Evolutionary conservation across 2,888 invertebrate genomes (phyloP), one percentile per base, ranked within the genome.

Genomic region (Zygaena filipendulae): DNA sequence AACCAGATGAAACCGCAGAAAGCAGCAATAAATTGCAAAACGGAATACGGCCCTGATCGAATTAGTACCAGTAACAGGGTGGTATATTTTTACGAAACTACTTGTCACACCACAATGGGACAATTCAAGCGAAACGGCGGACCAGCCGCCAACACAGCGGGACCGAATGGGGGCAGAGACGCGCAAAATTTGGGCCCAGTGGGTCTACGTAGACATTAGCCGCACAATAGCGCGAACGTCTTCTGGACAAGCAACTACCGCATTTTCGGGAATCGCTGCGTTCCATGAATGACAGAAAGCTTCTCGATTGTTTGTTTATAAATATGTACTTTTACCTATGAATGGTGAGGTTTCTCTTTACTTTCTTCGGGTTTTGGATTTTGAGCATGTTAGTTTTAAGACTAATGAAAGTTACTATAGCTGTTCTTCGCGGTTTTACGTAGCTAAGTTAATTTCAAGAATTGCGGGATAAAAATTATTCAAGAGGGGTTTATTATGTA

Each of bases 11-110:
- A n/a, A n/a, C n/a, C n/a, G n/a, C n/a, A n/a, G n/a, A n/a, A n/a
- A n/a, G n/a, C n/a, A n/a, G n/a, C n/a, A n/a, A n/a, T n/a, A n/a
- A n/a, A n/a, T n/a, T n/a, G n/a, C n/a, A n/a, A n/a, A n/a, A n/a
- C n/a, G n/a, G 21, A 64, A 22, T 75, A 3, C 71, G 29, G 16
- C 51, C 47, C 77, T 67, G 74, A 30, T 11, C 49, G 64, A 64
- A 71, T 74, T 72, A 71, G 70, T 62, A 54, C 57, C 56, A 59
- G 58, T 55, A 57, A 63, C 75, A 61, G 75, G 70, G 74, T 74
- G 74, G 75, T 63, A 71, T 63, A 67, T 63, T 66, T 59, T 66
- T 58, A 54, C 40, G 57, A 64, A 59, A 55, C 59, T 68, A 71
- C 71, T 71, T 72, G 70, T 71, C 64, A 49, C 42, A 36, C 36